Evolutionary conservation across 37 sponge, comb jelly and placozoan species (phyloP), one percentile per base, ranked within the genome.

Genomic region (Aplysina aerophoba): DNA sequence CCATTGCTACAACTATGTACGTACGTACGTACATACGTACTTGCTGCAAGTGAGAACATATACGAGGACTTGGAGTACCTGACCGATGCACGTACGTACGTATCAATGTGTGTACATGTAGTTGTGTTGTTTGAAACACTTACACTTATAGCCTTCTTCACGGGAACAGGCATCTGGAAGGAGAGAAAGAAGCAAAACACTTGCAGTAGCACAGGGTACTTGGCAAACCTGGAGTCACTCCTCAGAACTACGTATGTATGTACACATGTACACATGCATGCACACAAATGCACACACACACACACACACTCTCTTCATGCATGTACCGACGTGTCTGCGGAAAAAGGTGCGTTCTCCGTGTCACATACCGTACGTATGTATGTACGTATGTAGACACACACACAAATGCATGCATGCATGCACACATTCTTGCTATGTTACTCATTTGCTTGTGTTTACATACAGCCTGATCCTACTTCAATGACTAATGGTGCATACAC

Each of bases 191-290:
- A 58, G 59, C 19, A 58, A 58, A 15, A 58, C 15, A 58, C 59
- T 19, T 58, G 59, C 19, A 20, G 15, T 58, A 58, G 59, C 17
- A 58, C 15, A 58, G 59, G 19, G 59, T n/a, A n/a, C n/a, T n/a
- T n/a, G n/a, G n/a, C n/a, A n/a, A n/a, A n/a, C n/a, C n/a, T n/a
- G n/a, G n/a, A n/a, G n/a, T n/a, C n/a, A n/a, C n/a, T n/a, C n/a
- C n/a, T n/a, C n/a, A n/a, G n/a, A n/a, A n/a, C n/a, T 65, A 30
- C 27, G 66, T 65, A 30, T 65, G 66, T 65, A 30, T 65, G 66
- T 65, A 16, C 22, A 30, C 27, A 30, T 65, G 66, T 65, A 30
- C 27, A 16, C 27, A 30, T 65, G 66, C 27, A 30, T 65, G 66
- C n/a, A n/a, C n/a, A n/a, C n/a, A n/a, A n/a, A n/a, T n/a, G n/a